Percentiles rank a stretch among this genome's conserved stretches.
phyloP scores from a whole-genome alignment of 1,140 invertebrate species.

The Drosophila elegans region DNA sequence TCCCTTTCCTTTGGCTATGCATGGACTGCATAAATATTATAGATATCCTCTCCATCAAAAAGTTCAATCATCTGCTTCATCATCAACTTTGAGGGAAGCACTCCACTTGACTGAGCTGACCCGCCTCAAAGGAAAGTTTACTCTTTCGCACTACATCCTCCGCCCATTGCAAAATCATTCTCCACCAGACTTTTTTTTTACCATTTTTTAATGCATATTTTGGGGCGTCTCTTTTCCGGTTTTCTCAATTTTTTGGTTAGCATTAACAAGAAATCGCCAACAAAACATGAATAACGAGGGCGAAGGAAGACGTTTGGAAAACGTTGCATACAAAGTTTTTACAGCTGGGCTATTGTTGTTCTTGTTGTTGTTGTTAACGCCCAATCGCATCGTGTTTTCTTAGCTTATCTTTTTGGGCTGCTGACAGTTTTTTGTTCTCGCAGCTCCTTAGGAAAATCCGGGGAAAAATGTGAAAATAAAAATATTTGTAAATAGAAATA shows the following conservation, averaged over 20 bases:
- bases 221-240: slow-evolving; percentile 13
- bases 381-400: slow-evolving; percentile 58
- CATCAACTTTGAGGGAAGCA: slow-evolving; percentile 36
- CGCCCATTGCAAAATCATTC: slow-evolving; percentile 22
- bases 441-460: slow-evolving; percentile 8
- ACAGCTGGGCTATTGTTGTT: background rate
- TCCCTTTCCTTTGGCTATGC: slow-evolving; percentile 20
- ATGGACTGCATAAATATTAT: slow-evolving; percentile 42
- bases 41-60: slow-evolving; percentile 34
- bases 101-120: slow-evolving; percentile 45
- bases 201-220: slow-evolving; percentile 59
- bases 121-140: slow-evolving; percentile 33
- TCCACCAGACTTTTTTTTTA: slow-evolving; percentile 3
- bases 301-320: slow-evolving; percentile 4
- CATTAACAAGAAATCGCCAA: slow-evolving; percentile 44
- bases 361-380: slow-evolving; percentile 56
- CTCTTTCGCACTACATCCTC: slow-evolving; percentile 19
- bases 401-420: slow-evolving; percentile 56
- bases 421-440: slow-evolving; percentile 49
- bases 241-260: background rate
- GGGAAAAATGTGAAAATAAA: slow-evolving; percentile 46
- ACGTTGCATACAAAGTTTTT: slow-evolving; percentile 18
- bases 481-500: slow-evolving; percentile 41
- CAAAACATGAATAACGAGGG: slow-evolving; percentile 54
- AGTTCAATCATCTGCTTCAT: slow-evolving; percentile 40